These are phyloP conservation scores for Dryobota labecula DNA, from an alignment of 2,888 invertebrate genomes.

Conservation along the genomic window DNA sequence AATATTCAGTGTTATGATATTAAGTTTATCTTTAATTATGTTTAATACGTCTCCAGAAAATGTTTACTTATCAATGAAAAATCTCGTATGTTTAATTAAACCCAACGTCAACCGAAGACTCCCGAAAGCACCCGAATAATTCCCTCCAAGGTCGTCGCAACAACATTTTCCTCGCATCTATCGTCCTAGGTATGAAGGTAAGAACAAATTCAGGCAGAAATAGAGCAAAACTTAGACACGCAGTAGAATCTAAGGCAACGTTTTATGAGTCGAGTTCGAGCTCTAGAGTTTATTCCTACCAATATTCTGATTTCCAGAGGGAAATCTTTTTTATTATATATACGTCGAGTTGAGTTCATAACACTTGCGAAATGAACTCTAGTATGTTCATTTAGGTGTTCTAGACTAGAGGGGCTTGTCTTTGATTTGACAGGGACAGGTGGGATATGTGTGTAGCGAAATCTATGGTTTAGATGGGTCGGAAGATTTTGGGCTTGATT, in stretches of 20 bases:
- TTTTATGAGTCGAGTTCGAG: slow-evolving; percentile 42
- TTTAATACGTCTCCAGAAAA: neutral
- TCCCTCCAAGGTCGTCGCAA: slow-evolving; percentile 1
- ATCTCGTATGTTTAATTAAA: too few relatives aligned
- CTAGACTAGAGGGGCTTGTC: neutral
- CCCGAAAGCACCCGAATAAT: neutral
- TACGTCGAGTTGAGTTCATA: slow-evolving; percentile 41
- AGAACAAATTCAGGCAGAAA: slow-evolving; percentile 30
- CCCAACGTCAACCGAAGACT: neutral
- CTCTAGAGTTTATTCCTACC: slow-evolving; percentile 25
- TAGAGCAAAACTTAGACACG: slow-evolving; percentile 46
- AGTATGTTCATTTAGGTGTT: slow-evolving; percentile 36
- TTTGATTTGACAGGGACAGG: slow-evolving; percentile 10
- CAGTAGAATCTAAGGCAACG: slow-evolving; percentile 22
- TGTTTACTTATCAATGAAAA: neutral
- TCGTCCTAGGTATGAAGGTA: slow-evolving; percentile 16
- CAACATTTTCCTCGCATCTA: slow-evolving; percentile 3
- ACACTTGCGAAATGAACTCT: slow-evolving; percentile 25
- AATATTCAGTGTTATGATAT: neutral
- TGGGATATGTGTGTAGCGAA: neutral
- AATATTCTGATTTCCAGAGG: slow-evolving; percentile 60
- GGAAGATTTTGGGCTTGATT: neutral
- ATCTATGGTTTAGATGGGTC: neutral
- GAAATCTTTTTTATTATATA: slow-evolving; percentile 56
- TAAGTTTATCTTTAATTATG: neutral